Conservation (phyloP, 2,888 invertebrate species). For the Aphidius colemani region DNA sequence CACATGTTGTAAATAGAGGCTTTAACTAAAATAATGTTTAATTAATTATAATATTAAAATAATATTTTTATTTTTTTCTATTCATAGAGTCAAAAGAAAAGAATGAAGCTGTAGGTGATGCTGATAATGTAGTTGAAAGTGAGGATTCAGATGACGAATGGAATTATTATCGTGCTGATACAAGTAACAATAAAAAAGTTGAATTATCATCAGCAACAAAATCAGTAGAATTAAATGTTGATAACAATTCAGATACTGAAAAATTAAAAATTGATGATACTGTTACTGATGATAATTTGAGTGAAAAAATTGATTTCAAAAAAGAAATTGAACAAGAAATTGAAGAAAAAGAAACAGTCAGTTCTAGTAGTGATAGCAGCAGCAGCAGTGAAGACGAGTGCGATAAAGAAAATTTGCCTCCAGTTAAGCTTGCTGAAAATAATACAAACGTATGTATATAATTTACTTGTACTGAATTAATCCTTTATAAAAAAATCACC, state of each 20-base stretch:
- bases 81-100: slow-evolving; percentile 46
- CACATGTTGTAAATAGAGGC: too few species aligned
- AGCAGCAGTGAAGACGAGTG: slow-evolving; percentile 26
- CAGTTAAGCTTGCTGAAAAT: slow-evolving; percentile 7
- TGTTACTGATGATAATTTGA: neutral
- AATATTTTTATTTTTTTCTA: slow-evolving; percentile 15
- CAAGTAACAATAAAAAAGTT: too few species aligned
- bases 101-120: slow-evolving; percentile 55
- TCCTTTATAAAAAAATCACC: too few species aligned
- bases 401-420: slow-evolving; percentile 7
- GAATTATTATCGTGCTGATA: slow-evolving; percentile 77
- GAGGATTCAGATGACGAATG: slow-evolving; percentile 87
- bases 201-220: too few species aligned
- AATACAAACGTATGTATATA: slow-evolving; percentile 15
- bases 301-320: slow-evolving; percentile 18
- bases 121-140: slow-evolving; percentile 78
- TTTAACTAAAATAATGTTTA: too few species aligned
- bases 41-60: too few species aligned
- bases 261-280: slow-evolving; percentile 62
- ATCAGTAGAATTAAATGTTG: too few species aligned
- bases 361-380: slow-evolving; percentile 27
- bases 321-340: slow-evolving; percentile 25
- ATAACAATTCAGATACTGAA: slow-evolving; percentile 52
- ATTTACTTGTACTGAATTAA: neutral
- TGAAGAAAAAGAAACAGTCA: slow-evolving; percentile 19